These are phyloP conservation scores for Tachuris rubrigastra DNA, from an alignment of 2,113 vertebrate genomes.

Conservation along the genomic window DNA sequence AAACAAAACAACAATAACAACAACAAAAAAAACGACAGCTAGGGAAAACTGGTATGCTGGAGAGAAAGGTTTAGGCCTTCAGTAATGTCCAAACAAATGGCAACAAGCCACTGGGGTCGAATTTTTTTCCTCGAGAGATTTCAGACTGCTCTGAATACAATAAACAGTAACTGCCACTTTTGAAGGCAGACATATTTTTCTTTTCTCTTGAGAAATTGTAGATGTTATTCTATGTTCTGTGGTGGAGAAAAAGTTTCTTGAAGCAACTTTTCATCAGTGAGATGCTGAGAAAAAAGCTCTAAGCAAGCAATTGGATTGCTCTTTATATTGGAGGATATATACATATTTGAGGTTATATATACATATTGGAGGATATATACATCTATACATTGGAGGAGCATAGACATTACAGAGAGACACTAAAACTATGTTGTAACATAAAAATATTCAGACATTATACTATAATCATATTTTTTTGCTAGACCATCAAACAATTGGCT, in stretches of 20 bases:
- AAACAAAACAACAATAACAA: neutral
- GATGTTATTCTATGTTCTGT: neutral
- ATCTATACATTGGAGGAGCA: neutral
- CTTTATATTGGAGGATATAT: no score
- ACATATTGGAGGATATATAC: no score
- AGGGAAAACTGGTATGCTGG: neutral
- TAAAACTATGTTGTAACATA: neutral
- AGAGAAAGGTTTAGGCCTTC: neutral
- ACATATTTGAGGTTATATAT: no score
- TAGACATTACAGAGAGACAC: neutral
- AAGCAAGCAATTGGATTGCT: neutral
- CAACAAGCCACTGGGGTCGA: neutral
- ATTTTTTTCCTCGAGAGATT: neutral
- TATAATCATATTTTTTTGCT: neutral
- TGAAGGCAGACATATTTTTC: neutral
- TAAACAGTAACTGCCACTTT: neutral
- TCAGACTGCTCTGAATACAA: neutral
- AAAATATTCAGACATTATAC: neutral
- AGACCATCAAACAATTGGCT: neutral
- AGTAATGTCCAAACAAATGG: neutral
- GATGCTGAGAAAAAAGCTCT: neutral
- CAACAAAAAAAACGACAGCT: neutral
- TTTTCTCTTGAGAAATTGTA: neutral
- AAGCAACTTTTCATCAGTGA: neutral
- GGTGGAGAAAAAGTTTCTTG: neutral